A percentile compares a stretch with the other conserved stretches of the same genome.
Evolutionary conservation across 2,113 vertebrate species (phyloP).

Genomic region (Choloepus hoffmanni): DNA sequence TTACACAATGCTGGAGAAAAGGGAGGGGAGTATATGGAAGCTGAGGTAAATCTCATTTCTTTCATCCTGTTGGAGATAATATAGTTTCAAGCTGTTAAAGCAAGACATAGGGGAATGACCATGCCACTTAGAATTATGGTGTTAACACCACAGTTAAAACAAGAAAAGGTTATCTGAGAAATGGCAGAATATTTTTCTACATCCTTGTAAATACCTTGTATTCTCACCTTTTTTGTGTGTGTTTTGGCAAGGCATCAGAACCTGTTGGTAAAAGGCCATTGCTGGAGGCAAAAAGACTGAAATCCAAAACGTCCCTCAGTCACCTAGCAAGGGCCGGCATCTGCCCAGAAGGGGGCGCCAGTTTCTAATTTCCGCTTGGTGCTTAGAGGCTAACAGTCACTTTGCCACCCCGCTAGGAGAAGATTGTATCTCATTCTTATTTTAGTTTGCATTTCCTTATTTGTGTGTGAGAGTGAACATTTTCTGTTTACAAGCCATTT

Average conservation of each 20-base stretch:
- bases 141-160: background rate
- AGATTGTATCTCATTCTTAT: background rate
- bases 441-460: background rate
- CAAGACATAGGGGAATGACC: background rate
- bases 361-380: background rate
- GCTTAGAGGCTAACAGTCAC: fast-evolving
- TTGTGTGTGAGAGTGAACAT: background rate
- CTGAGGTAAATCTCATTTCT: background rate
- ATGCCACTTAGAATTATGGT: background rate
- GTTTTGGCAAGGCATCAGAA: background rate
- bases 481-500: background rate
- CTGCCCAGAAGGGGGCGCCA: background rate
- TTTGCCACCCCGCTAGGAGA: background rate
- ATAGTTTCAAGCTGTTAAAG: background rate
- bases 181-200: background rate
- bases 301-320: fast-evolving
- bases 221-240: background rate
- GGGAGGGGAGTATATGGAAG: background rate
- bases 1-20: background rate
- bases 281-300: background rate
- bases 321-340: fast-evolving
- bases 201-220: background rate
- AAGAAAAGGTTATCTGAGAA: background rate
- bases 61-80: background rate
- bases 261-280: background rate